Base-by-base conservation (phyloP, 1,140 invertebrate genomes). In the Scylla paramamosain region DNA sequence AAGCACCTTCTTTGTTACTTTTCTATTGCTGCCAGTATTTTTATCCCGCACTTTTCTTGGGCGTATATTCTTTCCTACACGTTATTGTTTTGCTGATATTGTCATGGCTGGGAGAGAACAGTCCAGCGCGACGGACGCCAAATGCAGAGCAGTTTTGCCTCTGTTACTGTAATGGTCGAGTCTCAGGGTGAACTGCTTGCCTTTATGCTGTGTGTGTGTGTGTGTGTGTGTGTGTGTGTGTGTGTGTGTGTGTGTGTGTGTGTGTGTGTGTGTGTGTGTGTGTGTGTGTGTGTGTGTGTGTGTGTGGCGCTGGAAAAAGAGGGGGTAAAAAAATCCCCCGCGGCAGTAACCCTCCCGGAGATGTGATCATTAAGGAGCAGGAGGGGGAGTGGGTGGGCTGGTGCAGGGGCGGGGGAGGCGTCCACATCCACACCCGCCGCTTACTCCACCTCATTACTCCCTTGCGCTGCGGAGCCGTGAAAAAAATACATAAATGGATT, bases 221-320 rank as follows among this genome's bases (percentile, higher is more conserved):
- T 39, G 86, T 88, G 86, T 88, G 86, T 45, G 86, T 88, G 86
- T 88, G 86, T 88, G 86, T 88, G 86, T 2, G 32, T 88, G 86
- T 45, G 86, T 45, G 86, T 88, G 86, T 88, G 86, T 88, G 86
- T 88, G 86, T 88, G 86, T 45, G 86, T 88, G 86, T 88, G 86
- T 88, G 31, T 88, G 86, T 88, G 86, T 88, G 86, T 32, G 86
- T 88, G 86, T 88, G 86, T 88, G 86, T 0, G 86, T 88, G 29
- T 88, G 3, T 88, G 86, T 88, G 86, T 88, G 31, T 88, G 86
- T 88, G 86, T 0, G 86, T 88, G 29, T 88, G 3, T 88, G 86
- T 88, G 86, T 88, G 31, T 88, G 86, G 39, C 39, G 39, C 39
- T 39, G 39, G 39, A 39, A 39, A 39, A 39, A 39, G 52, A 59